These are phyloP conservation scores for Timandra comae DNA, from an alignment of 2,888 invertebrate genomes.

Conservation along the genomic window DNA sequence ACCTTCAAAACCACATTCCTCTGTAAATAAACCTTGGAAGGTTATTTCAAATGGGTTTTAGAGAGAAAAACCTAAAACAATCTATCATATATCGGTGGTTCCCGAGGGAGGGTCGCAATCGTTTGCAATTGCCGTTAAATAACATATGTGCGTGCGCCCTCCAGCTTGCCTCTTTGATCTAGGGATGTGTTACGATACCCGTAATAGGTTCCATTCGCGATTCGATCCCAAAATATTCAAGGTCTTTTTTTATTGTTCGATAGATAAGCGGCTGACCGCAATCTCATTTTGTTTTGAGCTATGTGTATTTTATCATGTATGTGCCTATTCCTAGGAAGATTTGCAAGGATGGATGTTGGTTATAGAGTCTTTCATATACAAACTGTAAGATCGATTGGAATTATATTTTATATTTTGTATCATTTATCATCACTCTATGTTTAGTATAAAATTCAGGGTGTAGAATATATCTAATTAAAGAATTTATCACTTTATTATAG, in stretches of 20 bases:
- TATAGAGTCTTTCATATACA: too few relatives aligned
- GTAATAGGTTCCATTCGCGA: neutral
- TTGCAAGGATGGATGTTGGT: too few relatives aligned
- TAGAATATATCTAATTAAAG: too few relatives aligned
- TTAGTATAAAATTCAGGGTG: too few relatives aligned
- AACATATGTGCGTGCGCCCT: constrained; percentile 36
- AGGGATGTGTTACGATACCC: constrained; percentile 8
- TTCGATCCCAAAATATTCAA: neutral
- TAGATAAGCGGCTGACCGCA: constrained; percentile 1
- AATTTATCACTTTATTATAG: too few relatives aligned
- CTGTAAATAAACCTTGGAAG: neutral
- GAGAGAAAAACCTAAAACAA: constrained; percentile 19
- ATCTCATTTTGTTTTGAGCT: neutral
- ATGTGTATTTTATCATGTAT: too few relatives aligned
- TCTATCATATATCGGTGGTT: constrained; percentile 21
- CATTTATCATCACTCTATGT: too few relatives aligned
- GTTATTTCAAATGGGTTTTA: neutral
- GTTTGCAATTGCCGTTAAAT: constrained; percentile 38
- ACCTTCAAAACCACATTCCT: too few relatives aligned
- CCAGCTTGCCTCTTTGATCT: constrained; percentile 12
- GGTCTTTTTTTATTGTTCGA: constrained; percentile 1
- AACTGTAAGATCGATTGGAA: too few relatives aligned
- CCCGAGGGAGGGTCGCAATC: constrained; percentile 28
- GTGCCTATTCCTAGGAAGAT: too few relatives aligned
- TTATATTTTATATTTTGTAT: too few relatives aligned